Percentiles rank a stretch among this genome's conserved stretches.
phyloP scores from a whole-genome alignment of 2,888 invertebrate genomes.

The Volucella zonaria region DNA sequence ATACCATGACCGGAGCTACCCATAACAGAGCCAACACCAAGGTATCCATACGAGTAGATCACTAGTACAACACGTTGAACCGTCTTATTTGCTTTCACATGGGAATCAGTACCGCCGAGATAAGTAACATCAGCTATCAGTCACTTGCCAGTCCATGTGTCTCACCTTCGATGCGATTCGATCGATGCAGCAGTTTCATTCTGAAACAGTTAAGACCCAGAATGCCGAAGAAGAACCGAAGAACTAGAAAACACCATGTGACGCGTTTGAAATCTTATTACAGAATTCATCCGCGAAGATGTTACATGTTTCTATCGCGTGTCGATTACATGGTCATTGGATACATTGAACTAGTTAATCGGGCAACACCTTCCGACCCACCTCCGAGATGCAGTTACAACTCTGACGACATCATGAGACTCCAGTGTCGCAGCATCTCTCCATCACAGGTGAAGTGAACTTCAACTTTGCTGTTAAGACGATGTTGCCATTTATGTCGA shows the following conservation, averaged over 20 bases:
- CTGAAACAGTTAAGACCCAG: conserved; percentile 44
- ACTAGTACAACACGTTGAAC: background rate
- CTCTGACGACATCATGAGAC: conserved; percentile 25
- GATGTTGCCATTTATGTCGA: background rate
- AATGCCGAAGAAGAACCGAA: conserved; percentile 13
- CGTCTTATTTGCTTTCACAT: conserved; percentile 14
- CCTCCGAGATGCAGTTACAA: conserved; percentile 5
- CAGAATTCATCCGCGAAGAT: conserved; percentile 36
- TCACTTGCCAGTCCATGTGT: conserved; percentile 12
- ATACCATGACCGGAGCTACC: conserved; percentile 59
- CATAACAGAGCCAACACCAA: conserved; percentile 51
- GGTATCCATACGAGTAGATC: background rate
- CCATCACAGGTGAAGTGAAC: conserved; percentile 31
- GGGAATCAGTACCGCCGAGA: background rate
- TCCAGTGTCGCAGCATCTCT: too few species aligned
- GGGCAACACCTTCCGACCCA: conserved; percentile 8
- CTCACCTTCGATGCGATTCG: conserved; percentile 41
- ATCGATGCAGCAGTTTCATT: background rate
- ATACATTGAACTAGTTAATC: conserved; percentile 21
- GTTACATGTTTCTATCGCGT: conserved; percentile 50
- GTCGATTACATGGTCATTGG: conserved; percentile 59
- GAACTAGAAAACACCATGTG: conserved; percentile 30
- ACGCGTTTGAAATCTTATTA: conserved; percentile 25
- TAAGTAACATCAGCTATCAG: conserved; percentile 1
- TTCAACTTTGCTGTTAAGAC: conserved; percentile 34